These are phyloP conservation scores for Lasioglossum vierecki DNA, from an alignment of 2,888 invertebrate genomes.

Conservation along the genomic window DNA sequence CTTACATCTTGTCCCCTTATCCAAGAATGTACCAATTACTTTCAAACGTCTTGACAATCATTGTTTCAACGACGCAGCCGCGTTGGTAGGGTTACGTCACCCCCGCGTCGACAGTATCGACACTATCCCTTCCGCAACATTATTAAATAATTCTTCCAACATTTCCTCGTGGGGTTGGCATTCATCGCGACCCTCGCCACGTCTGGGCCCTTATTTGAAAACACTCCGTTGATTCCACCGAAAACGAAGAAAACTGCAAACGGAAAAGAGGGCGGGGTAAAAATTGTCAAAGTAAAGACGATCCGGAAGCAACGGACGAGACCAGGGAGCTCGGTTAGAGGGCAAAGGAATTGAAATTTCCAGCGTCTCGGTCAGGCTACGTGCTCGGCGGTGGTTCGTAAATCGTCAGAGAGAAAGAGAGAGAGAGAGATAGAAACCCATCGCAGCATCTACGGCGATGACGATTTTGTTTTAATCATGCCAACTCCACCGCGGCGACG, in stretches of 20 bases:
- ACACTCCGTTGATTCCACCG: not conserved
- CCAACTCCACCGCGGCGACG: slow-evolving; percentile 40
- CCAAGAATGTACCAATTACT: not conserved
- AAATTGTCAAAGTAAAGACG: slow-evolving; percentile 5
- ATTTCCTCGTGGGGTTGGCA: not conserved
- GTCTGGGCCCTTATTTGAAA: not conserved
- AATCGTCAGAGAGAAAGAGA: slow-evolving; percentile 47
- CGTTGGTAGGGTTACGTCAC: not conserved
- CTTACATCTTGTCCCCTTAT: not conserved
- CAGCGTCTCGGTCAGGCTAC: slow-evolving; percentile 16
- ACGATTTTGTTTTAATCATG: slow-evolving; percentile 67
- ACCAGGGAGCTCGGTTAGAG: not conserved
- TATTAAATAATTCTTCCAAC: not conserved
- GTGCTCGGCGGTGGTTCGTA: slow-evolving; percentile 25
- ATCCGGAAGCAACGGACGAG: slow-evolving; percentile 11
- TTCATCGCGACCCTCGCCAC: not conserved
- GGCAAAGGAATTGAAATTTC: slow-evolving; percentile 26
- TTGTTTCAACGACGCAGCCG: not conserved
- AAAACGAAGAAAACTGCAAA: not conserved
- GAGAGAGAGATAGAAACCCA: not conserved
- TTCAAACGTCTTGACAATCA: not conserved
- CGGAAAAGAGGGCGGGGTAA: not conserved
- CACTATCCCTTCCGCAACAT: not conserved
- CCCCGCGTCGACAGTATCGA: not conserved
- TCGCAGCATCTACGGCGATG: slow-evolving; percentile 37